Base-by-base conservation (phyloP, 37 sponge, comb jelly and placozoan genomes). In the Beroe ovata region DNA sequence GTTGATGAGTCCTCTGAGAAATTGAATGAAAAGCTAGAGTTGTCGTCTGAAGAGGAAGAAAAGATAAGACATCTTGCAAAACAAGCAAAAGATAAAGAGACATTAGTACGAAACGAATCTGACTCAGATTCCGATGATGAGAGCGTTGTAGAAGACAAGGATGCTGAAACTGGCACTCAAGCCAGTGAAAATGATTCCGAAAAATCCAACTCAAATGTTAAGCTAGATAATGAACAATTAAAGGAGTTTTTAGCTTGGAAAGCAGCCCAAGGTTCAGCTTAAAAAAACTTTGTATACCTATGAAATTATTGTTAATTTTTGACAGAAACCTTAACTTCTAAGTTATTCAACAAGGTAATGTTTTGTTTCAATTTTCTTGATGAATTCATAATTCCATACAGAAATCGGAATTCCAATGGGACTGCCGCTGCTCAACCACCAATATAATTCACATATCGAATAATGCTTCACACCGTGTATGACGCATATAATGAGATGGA, bases 231-330 rank as follows among this genome's bases (percentile, higher is more conserved):
- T 77, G 84, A 77, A 25, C 28, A 62, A 26, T 19, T 77, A 23
- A 77, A 77, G 47, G 84, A 77, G 21, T 77, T 25, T 42, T 41
- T 77, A 23, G 84, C 84, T 3, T 77, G 84, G 84, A 77, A 77
- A 40, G 84, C 84, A 42, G 84, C 42, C 22, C 41, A 77, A 54
- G 54, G 54, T 6, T 47, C 54, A 47, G 54, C 54, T 16, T 47
- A 47, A 47, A 47, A 47, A 47, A n/a, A n/a, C n/a, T 47, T 47
- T 47, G 6, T 6, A 47, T 47, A 47, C 54, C 6, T 47, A 47
- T 47, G 54, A 47, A 47, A 47, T 16, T 47, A 47, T 47, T 16
- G 11, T 47, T 47, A 16, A 47, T 47, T 47, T 47, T 47, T 47
- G 11, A 47, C 11, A 16, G 54, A 47, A 47, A 11, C 11, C 54